Base-by-base conservation (phyloP, 2,113 vertebrate genomes). In the Calonectris borealis region DNA sequence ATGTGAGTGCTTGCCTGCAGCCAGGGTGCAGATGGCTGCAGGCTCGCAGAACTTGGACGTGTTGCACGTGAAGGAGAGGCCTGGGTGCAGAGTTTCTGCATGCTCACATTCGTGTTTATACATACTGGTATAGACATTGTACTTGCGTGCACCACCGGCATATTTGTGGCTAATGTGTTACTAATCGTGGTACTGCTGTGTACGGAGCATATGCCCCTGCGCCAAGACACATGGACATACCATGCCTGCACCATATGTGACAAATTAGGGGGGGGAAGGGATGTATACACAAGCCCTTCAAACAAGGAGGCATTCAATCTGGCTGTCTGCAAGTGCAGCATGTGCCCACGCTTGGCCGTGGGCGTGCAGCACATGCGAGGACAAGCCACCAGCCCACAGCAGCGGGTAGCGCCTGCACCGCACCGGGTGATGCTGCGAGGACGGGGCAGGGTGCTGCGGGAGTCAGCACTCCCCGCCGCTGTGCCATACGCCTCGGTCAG, bases 401-500 rank as follows among this genome's bases (percentile, higher is more conserved):
- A 7, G 44, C 19, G 6, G 51, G 70, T 5, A 6, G 36, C 2
- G 3, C 76, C 58, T 29, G 68, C 55, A 1, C 29, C 1, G 1
- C 8, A 4, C 36, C 2, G 3, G 61, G n/a, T 12, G 68, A 31
- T 27, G 44, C 79, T 27, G 42, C 4, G 6, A 32, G 51, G 64
- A 46, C 0, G 1, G 55, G 55, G 40, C 69, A 38, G 75, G 62
- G 78, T 44, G 75, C 51, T 81, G 71, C 2, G 2, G 40, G 80
- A 78, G 62, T n/a, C 81, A 71, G 75, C 46, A 6, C n/a, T 78
- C 64, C 69, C 86, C 6, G 10, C 54, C 7, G 3, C 70, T 9
- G 6, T 27, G 62, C 91, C 51, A 11, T 44, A 51, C 27, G 12
- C 92, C 75, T 80, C 18, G 82, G 88, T 96, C 96, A 96, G 97